Evolutionary conservation across 2,888 invertebrate species (phyloP), one percentile per base, ranked within the genome.

Genomic region (Pogonocherus hispidulus): DNA sequence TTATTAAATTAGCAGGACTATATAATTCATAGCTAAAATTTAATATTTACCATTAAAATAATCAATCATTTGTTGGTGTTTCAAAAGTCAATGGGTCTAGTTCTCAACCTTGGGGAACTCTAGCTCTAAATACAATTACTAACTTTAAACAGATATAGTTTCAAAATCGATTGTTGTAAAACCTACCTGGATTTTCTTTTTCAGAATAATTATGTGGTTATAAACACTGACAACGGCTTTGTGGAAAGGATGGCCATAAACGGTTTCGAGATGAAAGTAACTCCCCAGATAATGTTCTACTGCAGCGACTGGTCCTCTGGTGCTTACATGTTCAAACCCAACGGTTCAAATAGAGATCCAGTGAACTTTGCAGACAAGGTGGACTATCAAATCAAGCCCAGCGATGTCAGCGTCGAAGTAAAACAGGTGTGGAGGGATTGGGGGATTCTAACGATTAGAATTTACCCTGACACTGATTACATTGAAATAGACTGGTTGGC

Each of bases 301-400:
- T 86, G 88, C 16, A 93, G 91, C 0, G 89, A 90, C 73, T 87
- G 96, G 66, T 91, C 96, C 0, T 97, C 97, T 0, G 99, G 98
- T 0, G 98, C 98, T 0, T 99, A 99, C 79, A 93, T 98, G 37
- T 95, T 96, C 84, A 87, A 95, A 57, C 95, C 95, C 0, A 88
- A 89, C 52, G 85, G 1, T 9, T 27, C 44, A 9, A 2, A 23
- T 18, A 47, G 59, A 4, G 59, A 47, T n/a, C 59, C 59, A 11
- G 59, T 59, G 5, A 9, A 16, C 11, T 47, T 59, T 8, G 16
- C 32, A 3, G 47, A 59, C 32, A 46, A 19, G 19, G 47, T 47
- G n/a, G 20, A 47, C 11, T 47, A 47, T 16, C 46, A 47, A 18
- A 59, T 59, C 27, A 59, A 46, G 18, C 4, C 5, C 0, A 47